These are phyloP conservation scores for Meloidogyne chitwoodi DNA, from an alignment of 1,140 invertebrate species.

Conservation along the genomic window DNA sequence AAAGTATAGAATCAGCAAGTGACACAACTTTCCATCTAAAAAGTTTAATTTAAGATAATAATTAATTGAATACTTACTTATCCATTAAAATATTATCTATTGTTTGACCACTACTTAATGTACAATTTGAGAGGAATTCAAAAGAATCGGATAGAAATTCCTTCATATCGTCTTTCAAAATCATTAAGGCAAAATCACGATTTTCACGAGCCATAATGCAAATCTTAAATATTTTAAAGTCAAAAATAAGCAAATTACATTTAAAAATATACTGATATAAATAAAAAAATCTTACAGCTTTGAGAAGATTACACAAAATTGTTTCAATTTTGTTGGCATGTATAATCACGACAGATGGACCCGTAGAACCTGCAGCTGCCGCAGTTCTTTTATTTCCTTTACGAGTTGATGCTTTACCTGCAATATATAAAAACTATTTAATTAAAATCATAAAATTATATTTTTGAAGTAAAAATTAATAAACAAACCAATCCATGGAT, in stretches of 20 bases:
- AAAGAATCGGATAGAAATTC: slow-evolving; percentile 3
- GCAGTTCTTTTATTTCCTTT: background rate
- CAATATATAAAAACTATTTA: background rate
- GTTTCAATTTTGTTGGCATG: slow-evolving; percentile 20
- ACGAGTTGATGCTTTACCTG: background rate
- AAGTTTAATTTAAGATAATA: background rate
- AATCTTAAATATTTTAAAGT: background rate
- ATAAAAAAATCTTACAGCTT: slow-evolving; percentile 6
- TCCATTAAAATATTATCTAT: slow-evolving; percentile 32
- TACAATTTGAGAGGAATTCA: slow-evolving; percentile 26
- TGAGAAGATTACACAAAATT: slow-evolving; percentile 16
- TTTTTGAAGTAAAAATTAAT: background rate
- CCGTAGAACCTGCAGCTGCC: background rate
- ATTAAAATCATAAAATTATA: no score
- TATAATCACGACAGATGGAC: background rate
- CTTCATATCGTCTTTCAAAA: background rate
- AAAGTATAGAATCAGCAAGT: slow-evolving; percentile 30
- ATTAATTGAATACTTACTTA: slow-evolving; percentile 19
- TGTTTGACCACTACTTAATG: background rate
- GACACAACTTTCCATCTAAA: slow-evolving; percentile 39
- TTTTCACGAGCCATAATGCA: background rate
- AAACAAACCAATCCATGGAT: background rate
- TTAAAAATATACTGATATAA: no score
- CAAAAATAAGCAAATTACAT: no score
- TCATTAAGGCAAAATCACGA: background rate